Percentiles rank a stretch among this genome's conserved stretches.
phyloP scores from a whole-genome alignment of 2,797 vertebrate species.

The Yasuhikotakia modesta region DNA sequence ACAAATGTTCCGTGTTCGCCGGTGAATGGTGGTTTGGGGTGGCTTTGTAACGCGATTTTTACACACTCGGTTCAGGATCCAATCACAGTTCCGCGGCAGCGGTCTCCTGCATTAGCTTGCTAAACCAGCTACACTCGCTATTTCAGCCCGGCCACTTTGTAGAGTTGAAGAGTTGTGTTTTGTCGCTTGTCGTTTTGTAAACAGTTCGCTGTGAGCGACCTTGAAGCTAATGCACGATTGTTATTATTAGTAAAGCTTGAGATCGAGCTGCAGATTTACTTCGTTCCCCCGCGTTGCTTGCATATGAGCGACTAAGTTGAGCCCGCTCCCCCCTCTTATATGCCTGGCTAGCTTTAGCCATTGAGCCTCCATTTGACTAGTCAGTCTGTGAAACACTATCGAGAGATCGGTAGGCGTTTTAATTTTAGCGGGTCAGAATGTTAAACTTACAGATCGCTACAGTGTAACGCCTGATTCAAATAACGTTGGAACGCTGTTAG shows the following conservation, averaged over 20 bases:
- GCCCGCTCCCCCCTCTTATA: slow-evolving; percentile 52
- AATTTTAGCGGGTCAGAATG: slow-evolving; percentile 6
- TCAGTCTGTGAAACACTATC: slow-evolving; percentile 3
- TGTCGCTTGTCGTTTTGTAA: slow-evolving; percentile 9
- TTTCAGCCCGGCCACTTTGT: slow-evolving; percentile 63
- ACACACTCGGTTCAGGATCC: slow-evolving; percentile 65
- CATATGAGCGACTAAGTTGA: slow-evolving; percentile 49
- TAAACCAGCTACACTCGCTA: slow-evolving; percentile 66
- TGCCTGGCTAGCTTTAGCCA: slow-evolving; percentile 57
- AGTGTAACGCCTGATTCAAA: neutral
- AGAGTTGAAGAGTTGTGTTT: slow-evolving; percentile 42
- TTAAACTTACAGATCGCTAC: neutral
- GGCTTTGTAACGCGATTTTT: slow-evolving; percentile 51
- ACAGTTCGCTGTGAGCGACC: slow-evolving; percentile 3
- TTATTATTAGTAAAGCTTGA: slow-evolving; percentile 11
- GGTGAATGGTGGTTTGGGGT: slow-evolving; percentile 16
- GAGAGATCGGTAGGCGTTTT: neutral
- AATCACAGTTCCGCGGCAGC: slow-evolving; percentile 74
- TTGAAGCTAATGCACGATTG: slow-evolving; percentile 6
- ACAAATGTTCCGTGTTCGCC: slow-evolving; percentile 60
- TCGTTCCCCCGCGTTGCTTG: slow-evolving; percentile 33
- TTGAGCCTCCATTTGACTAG: slow-evolving; percentile 38
- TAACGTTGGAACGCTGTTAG: neutral
- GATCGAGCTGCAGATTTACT: slow-evolving; percentile 12
- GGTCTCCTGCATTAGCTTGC: slow-evolving; percentile 69